Evolutionary conservation across 2,888 invertebrate species (phyloP).

Genomic region (Drosophila yooni): DNA sequence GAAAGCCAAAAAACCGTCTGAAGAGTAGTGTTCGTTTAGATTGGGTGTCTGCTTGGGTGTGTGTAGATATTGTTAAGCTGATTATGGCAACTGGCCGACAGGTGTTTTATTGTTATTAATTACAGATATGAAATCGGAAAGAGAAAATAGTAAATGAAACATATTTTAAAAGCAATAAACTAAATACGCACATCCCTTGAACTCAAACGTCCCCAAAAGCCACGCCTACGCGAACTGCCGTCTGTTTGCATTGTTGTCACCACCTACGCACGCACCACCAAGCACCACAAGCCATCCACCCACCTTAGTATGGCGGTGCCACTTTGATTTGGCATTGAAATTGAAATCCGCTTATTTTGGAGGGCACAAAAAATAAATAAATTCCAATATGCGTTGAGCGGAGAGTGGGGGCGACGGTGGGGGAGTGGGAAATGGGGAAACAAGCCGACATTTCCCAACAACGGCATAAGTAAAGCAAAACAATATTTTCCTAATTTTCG

Average conservation of each 20-base stretch:
- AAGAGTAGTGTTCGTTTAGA: slow-evolving; percentile 3
- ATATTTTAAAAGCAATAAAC: neutral
- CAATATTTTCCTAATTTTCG: slow-evolving; percentile 78
- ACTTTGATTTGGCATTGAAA: slow-evolving; percentile 71
- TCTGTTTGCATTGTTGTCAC: neutral
- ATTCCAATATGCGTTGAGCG: slow-evolving; percentile 37
- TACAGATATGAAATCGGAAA: neutral
- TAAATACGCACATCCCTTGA: neutral
- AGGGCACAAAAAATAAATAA: slow-evolving; percentile 40
- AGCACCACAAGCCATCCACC: slow-evolving; percentile 1
- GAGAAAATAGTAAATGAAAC: neutral
- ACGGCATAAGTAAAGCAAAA: slow-evolving; percentile 40
- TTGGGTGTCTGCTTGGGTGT: slow-evolving; percentile 3
- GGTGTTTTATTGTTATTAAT: neutral
- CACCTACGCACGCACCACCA: neutral
- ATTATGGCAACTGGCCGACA: slow-evolving; percentile 15
- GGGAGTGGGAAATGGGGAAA: neutral
- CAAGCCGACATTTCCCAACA: slow-evolving; percentile 1
- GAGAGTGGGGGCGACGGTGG: neutral
- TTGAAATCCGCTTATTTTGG: slow-evolving; percentile 69
- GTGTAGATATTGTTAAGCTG: slow-evolving; percentile 21
- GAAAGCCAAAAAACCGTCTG: slow-evolving; percentile 4
- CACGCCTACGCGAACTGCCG: slow-evolving; percentile 24
- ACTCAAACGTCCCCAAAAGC: neutral
- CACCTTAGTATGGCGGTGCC: slow-evolving; percentile 28